Conservation (phyloP, 2,113 vertebrate species). For the Eudyptes chrysolophus region DNA sequence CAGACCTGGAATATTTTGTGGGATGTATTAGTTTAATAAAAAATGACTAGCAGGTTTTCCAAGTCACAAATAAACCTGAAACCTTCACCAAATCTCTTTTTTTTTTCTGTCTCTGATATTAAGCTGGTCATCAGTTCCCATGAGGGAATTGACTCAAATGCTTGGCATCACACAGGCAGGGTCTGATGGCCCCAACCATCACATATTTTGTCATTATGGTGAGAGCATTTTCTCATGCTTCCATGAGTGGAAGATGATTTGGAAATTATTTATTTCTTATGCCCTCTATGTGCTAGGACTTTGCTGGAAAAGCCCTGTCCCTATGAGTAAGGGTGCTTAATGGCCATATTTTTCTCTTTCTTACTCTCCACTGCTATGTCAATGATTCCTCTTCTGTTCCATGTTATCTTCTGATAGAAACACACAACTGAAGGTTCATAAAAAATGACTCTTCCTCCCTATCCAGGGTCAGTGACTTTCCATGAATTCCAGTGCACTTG, state of each 20-base stretch:
- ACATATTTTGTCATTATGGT: not conserved
- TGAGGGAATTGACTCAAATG: not conserved
- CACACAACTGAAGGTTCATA: not conserved
- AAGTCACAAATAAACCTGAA: not conserved
- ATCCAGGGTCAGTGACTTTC: not conserved
- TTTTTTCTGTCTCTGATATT: not conserved
- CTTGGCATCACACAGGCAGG: not conserved
- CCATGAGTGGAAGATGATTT: not conserved
- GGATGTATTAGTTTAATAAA: not conserved
- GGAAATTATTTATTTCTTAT: not conserved
- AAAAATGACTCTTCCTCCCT: not conserved
- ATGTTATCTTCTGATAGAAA: not conserved
- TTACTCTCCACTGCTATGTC: not conserved
- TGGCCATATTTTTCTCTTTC: not conserved
- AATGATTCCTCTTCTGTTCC: not conserved
- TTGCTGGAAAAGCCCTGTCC: not conserved
- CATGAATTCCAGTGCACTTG: not conserved
- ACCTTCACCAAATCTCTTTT: not conserved
- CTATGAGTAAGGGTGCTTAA: not conserved
- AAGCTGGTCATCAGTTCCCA: not conserved
- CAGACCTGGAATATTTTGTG: not conserved
- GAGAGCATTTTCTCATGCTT: not conserved
- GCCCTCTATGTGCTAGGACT: rapidly evolving
- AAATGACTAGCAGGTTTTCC: not conserved
- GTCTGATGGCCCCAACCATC: not conserved